A percentile compares a stretch with the other conserved stretches of the same genome.
Conservation (phyloP, 2,888 invertebrate genomes). For the Chironomus tentans region DNA sequence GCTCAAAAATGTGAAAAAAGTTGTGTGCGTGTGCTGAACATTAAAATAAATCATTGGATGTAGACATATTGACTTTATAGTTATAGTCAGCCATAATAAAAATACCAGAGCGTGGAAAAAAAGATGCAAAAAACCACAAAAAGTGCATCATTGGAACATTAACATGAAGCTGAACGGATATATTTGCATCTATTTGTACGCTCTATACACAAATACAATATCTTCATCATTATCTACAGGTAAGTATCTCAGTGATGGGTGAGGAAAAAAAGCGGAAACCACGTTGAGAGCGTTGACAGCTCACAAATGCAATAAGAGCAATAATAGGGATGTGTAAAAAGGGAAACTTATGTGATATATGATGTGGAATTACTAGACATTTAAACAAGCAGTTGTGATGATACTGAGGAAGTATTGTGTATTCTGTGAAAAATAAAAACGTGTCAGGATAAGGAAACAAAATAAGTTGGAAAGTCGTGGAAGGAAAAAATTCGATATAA, state of each 20-base stretch:
- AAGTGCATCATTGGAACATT: constrained; percentile 7
- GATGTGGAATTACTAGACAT: constrained; percentile 8
- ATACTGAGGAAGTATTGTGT: background rate
- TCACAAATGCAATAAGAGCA: background rate
- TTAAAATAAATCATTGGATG: no score
- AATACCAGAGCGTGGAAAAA: background rate
- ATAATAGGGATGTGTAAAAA: background rate
- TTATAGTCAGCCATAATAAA: background rate
- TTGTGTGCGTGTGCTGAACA: no score
- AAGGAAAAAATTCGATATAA: no score
- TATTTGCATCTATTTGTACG: constrained; percentile 26
- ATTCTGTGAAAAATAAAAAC: background rate
- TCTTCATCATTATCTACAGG: constrained; percentile 14
- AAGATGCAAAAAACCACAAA: background rate
- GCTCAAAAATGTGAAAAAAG: no score
- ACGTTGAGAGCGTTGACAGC: background rate
- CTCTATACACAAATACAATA: constrained; percentile 22
- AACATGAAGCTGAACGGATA: constrained; percentile 26
- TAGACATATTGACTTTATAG: no score
- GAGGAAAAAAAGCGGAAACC: background rate
- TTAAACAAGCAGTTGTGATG: constrained; percentile 4
- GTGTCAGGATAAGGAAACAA: background rate
- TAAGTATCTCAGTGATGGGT: background rate
- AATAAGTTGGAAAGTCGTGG: no score
- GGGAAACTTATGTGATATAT: constrained; percentile 1